Evolutionary conservation across 2,888 invertebrate genomes (phyloP).

Genomic region (Lasioglossum morio): DNA sequence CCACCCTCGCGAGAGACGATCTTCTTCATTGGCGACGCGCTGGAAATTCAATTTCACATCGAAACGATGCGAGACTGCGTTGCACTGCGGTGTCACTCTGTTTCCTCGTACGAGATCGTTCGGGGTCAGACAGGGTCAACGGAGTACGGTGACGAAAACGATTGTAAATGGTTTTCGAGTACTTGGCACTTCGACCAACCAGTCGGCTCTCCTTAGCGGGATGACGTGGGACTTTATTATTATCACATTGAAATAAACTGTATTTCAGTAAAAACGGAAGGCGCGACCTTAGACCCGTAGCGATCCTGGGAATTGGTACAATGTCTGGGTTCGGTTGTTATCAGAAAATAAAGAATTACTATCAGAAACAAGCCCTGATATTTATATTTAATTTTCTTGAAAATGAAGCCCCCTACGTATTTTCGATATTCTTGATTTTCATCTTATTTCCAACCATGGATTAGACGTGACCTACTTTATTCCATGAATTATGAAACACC

Average conservation of each 20-base stretch:
- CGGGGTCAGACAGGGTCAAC: neutral
- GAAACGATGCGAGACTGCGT: neutral
- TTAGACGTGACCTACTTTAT: no score
- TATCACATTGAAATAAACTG: neutral
- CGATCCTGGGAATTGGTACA: no score
- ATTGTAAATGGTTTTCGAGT: neutral
- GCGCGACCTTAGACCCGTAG: no score
- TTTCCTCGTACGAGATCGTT: constrained; percentile 18
- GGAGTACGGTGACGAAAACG: neutral
- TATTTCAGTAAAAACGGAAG: no score
- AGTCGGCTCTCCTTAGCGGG: neutral
- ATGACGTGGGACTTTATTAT: neutral
- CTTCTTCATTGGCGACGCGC: constrained; percentile 11
- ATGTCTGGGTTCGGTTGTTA: no score
- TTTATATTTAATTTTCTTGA: no score
- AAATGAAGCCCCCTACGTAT: no score
- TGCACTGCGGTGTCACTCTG: neutral
- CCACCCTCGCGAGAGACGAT: neutral
- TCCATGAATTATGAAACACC: no score
- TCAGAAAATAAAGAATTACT: no score
- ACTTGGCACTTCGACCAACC: neutral
- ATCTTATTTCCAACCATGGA: no score
- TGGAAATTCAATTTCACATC: constrained; percentile 21
- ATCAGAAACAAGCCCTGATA: no score
- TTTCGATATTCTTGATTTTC: no score